Conservation (phyloP, 2,113 vertebrate genomes). For the Regulus satrapa region DNA sequence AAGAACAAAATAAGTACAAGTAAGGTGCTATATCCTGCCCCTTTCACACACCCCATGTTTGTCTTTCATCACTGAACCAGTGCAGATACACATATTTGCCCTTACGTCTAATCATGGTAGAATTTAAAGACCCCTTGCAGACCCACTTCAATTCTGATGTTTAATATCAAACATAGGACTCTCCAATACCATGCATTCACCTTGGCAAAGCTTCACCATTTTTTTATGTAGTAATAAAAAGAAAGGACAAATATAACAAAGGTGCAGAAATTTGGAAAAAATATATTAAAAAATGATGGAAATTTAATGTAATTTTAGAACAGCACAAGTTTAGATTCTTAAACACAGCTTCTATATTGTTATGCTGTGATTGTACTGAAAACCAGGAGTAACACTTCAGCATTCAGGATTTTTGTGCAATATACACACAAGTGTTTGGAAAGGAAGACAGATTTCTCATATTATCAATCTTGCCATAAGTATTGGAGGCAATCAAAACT, state of each 20-base stretch:
- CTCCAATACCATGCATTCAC: neutral
- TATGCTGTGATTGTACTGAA: neutral
- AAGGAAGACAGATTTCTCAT: neutral
- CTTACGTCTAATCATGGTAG: neutral
- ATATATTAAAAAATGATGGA: neutral
- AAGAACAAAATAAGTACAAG: neutral
- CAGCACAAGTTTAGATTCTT: neutral
- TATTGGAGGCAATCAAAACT: neutral
- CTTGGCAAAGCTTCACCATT: neutral
- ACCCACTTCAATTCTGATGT: fast-evolving
- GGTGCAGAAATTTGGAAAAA: neutral
- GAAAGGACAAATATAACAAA: neutral
- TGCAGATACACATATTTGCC: neutral
- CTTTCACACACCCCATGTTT: neutral
- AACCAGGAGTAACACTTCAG: neutral
- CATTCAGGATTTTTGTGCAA: neutral
- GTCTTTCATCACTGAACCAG: neutral
- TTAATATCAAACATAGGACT: neutral
- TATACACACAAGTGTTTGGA: neutral
- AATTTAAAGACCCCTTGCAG: neutral
- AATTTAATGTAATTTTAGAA: neutral
- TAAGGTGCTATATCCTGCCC: neutral
- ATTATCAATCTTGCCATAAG: neutral
- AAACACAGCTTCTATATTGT: neutral
- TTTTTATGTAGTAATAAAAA: neutral